phyloP scores from a whole-genome alignment of 1,140 invertebrate species.

The Acromyrmex echinatior region DNA sequence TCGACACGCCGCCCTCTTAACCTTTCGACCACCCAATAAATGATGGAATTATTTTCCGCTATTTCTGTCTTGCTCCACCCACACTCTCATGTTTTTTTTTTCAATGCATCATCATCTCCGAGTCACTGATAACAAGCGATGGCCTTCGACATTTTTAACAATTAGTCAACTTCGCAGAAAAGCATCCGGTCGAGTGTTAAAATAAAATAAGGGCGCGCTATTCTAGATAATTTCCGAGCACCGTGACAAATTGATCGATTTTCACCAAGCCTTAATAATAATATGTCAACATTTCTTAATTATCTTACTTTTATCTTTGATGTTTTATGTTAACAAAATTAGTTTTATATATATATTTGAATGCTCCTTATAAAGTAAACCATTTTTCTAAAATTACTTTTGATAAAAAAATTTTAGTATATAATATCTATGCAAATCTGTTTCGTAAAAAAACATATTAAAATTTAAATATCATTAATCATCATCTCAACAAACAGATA shows the following conservation, averaged over 20 bases:
- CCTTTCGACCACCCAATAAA: constrained; percentile 49
- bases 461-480: background rate
- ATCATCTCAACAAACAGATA: background rate
- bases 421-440: background rate
- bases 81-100: background rate
- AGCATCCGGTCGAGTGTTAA: background rate
- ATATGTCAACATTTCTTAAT: background rate
- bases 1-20: constrained; percentile 46
- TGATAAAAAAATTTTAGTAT: background rate
- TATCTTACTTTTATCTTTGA: background rate
- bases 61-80: constrained; percentile 29
- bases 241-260: constrained; percentile 13
- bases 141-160: constrained; percentile 51
- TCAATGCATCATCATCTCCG: background rate
- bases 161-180: constrained; percentile 12
- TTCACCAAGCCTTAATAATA: background rate
- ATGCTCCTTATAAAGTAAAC: too few relatives aligned
- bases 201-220: constrained; percentile 13
- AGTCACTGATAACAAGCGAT: background rate
- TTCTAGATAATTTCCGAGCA: background rate
- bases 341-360: too few relatives aligned
- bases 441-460: background rate
- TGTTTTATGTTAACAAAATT: background rate
- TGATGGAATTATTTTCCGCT: constrained; percentile 56
- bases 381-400: constrained; percentile 5